These are phyloP conservation scores for Conus betulinus DNA, from an alignment of 1,140 invertebrate species.

Conservation along the genomic window DNA sequence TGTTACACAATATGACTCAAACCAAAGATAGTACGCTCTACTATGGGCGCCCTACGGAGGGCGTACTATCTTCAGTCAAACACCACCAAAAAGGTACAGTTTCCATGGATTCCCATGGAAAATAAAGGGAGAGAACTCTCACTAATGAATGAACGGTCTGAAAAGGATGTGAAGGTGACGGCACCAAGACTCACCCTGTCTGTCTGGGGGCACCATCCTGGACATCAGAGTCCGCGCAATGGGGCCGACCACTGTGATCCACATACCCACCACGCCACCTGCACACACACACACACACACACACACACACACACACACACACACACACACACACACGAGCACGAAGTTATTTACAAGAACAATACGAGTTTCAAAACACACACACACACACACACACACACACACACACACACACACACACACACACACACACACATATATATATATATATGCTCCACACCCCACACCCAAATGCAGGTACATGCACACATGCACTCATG, in stretches of 20 bases:
- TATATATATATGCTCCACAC: not conserved
- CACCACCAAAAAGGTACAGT: no score
- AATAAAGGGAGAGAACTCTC: no score
- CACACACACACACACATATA: not conserved
- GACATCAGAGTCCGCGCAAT: conserved; percentile 42
- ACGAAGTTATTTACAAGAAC: not conserved
- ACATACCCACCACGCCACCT: conserved; percentile 25
- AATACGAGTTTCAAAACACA: no score
- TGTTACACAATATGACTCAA: no score
- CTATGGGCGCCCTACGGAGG: no score
- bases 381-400: not conserved
- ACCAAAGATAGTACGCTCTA: no score
- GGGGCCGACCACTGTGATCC: not conserved
- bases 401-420: not conserved
- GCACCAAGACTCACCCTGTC: conserved; percentile 37
- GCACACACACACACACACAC: conserved; percentile 4
- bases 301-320: conserved; percentile 2
- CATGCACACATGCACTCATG: not conserved
- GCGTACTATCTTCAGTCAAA: no score
- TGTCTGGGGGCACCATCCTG: conserved; percentile 39
- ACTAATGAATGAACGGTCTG: no score
- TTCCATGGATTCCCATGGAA: no score
- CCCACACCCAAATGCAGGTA: not conserved
- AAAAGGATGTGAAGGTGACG: not conserved
- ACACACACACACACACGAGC: not conserved